Conservation (phyloP, 1,140 invertebrate genomes). For the Helicoverpa zea region DNA sequence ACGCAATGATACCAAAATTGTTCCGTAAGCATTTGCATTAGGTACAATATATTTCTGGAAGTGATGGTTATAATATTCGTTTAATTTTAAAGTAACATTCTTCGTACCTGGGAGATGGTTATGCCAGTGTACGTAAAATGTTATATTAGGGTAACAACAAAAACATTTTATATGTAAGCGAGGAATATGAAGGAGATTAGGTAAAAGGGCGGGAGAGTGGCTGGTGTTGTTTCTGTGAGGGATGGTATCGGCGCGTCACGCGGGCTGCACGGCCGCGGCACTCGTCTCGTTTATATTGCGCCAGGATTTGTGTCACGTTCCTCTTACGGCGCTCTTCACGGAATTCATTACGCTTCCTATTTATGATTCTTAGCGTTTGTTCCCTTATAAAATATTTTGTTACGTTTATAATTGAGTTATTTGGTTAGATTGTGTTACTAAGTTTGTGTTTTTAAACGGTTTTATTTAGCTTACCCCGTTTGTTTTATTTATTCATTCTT, state of each 20-base stretch:
- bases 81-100: conserved; percentile 17
- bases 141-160: conserved; percentile 42
- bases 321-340: conserved; percentile 57
- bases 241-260: conserved; percentile 48
- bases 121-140: conserved; percentile 43
- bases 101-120: conserved; percentile 16
- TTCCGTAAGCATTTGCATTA: not conserved
- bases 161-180: conserved; percentile 40
- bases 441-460: conserved; percentile 12
- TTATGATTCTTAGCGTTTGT: conserved; percentile 50
- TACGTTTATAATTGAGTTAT: conserved; percentile 49
- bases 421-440: conserved; percentile 3
- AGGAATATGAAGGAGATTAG: conserved; percentile 41
- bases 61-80: conserved; percentile 7
- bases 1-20: conserved; percentile 4
- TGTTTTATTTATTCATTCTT: too few relatives aligned
- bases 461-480: too few relatives aligned
- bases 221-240: conserved; percentile 49
- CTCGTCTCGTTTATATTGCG: conserved; percentile 65
- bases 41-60: not conserved
- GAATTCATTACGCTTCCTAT: conserved; percentile 62
- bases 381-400: conserved; percentile 43
- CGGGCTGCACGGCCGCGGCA: conserved; percentile 52
- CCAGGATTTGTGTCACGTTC: conserved; percentile 70
- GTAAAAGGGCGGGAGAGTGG: conserved; percentile 47